Conservation (phyloP, 2,888 invertebrate species). For the Lasioglossum figueresi region DNA sequence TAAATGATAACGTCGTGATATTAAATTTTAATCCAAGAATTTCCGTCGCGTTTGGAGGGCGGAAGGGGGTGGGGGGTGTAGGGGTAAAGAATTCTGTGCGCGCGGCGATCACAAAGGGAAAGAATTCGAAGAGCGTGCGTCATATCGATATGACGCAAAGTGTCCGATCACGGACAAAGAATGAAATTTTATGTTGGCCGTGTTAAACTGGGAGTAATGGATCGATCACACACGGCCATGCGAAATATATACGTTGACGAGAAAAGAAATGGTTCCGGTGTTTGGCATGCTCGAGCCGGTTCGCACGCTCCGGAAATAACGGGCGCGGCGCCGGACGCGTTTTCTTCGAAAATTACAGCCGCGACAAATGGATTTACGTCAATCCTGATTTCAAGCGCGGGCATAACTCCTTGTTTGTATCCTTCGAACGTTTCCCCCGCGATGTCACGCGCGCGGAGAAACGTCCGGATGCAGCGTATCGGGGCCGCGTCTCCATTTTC, state of each 20-base stretch:
- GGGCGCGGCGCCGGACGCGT: not conserved
- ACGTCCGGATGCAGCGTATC: constrained; percentile 25
- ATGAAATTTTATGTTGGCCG: not conserved
- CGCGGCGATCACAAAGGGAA: not conserved
- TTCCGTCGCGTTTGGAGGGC: not conserved
- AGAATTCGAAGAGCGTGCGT: not conserved
- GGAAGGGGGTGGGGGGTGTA: not conserved
- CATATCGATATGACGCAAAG: not conserved
- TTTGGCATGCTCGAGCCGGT: not conserved
- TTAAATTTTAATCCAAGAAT: constrained; percentile 13
- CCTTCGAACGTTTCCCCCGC: constrained; percentile 22
- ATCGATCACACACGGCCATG: not conserved
- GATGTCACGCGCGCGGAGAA: constrained; percentile 1
- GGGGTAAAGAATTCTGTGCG: not conserved
- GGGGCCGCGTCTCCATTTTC: constrained; percentile 48
- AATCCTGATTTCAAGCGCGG: constrained; percentile 38
- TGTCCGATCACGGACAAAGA: not conserved
- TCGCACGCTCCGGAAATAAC: not conserved
- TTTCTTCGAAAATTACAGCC: constrained; percentile 29
- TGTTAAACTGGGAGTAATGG: not conserved
- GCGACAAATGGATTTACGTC: constrained; percentile 45
- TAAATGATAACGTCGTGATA: not conserved
- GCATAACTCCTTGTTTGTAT: constrained; percentile 35
- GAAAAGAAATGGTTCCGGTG: not conserved
- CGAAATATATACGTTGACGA: not conserved